These are phyloP conservation scores for Gisinianus flammeolus DNA, from an alignment of 2,888 invertebrate genomes.

Conservation along the genomic window DNA sequence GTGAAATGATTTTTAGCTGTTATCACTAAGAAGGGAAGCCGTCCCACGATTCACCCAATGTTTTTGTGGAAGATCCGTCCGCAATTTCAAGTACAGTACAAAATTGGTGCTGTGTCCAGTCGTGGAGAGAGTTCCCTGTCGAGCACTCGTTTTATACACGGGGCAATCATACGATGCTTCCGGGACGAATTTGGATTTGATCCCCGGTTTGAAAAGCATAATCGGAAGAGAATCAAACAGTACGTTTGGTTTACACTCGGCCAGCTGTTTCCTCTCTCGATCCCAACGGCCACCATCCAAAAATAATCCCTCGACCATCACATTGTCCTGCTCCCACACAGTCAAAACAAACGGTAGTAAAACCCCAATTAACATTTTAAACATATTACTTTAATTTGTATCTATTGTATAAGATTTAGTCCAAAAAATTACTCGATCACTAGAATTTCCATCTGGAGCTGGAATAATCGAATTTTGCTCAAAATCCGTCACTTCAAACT, in stretches of 20 bases:
- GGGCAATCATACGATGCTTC: slow-evolving; percentile 73
- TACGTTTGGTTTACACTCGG: slow-evolving; percentile 81
- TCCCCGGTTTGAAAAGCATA: slow-evolving; percentile 57
- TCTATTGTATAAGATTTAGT: too few species aligned
- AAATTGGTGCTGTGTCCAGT: slow-evolving; percentile 86
- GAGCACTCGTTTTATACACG: slow-evolving; percentile 80
- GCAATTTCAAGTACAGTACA: slow-evolving; percentile 74
- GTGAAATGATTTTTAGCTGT: too few species aligned
- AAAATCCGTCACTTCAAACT: slow-evolving; percentile 74
- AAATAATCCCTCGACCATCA: slow-evolving; percentile 55
- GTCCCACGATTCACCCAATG: slow-evolving; percentile 84
- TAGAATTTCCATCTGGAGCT: neutral
- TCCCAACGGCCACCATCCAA: slow-evolving; percentile 72
- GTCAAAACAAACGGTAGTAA: neutral
- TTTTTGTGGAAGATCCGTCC: slow-evolving; percentile 68
- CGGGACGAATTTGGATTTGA: slow-evolving; percentile 65
- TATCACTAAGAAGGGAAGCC: too few species aligned
- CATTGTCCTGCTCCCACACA: slow-evolving; percentile 13
- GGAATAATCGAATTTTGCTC: slow-evolving; percentile 65
- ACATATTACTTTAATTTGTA: neutral
- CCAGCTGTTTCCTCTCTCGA: slow-evolving; percentile 69
- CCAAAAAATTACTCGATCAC: neutral
- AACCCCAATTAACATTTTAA: neutral
- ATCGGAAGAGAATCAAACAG: slow-evolving; percentile 80
- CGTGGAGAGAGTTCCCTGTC: slow-evolving; percentile 77